Conservation (phyloP, 2,888 invertebrate species). For the Phorcus lineatus region DNA sequence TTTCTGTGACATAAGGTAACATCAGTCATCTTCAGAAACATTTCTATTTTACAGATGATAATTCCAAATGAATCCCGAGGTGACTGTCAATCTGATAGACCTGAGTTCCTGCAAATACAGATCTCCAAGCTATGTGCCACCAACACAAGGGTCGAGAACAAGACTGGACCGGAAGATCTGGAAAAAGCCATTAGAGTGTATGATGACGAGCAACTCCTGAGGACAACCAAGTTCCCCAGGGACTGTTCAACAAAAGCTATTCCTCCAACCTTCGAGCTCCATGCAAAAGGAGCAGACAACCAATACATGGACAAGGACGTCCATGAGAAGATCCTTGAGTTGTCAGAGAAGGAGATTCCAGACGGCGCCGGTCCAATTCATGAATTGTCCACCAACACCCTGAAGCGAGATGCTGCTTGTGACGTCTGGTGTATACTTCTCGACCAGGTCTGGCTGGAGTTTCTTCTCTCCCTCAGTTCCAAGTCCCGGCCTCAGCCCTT, state of each 20-base stretch:
- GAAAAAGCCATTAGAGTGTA: constrained; percentile 87
- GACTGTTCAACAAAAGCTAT: constrained; percentile 32
- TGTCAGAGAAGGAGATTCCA: not conserved
- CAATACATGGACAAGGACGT: constrained; percentile 63
- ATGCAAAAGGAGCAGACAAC: constrained; percentile 58
- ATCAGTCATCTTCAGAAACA: too few relatives aligned
- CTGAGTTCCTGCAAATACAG: constrained; percentile 89
- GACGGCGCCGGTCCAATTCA: constrained; percentile 25
- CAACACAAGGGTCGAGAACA: constrained; percentile 81
- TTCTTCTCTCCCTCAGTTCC: constrained; percentile 86
- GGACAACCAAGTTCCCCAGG: constrained; percentile 57
- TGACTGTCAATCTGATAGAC: constrained; percentile 88
- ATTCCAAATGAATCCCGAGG: constrained; percentile 83
- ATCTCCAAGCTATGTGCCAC: constrained; percentile 85
- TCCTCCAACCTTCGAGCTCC: constrained; percentile 56
- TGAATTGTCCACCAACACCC: constrained; percentile 54
- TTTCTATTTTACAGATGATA: constrained; percentile 80
- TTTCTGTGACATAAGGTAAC: too few relatives aligned
- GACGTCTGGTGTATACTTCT: constrained; percentile 90
- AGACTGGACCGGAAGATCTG: constrained; percentile 82
- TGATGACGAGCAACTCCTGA: constrained; percentile 85
- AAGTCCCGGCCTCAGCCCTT: constrained; percentile 74
- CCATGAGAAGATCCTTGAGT: constrained; percentile 30
- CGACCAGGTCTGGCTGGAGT: constrained; percentile 96
- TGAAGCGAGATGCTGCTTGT: constrained; percentile 78